phyloP scores from a whole-genome alignment of 2,888 invertebrate species.

The Cotesia congregata region DNA sequence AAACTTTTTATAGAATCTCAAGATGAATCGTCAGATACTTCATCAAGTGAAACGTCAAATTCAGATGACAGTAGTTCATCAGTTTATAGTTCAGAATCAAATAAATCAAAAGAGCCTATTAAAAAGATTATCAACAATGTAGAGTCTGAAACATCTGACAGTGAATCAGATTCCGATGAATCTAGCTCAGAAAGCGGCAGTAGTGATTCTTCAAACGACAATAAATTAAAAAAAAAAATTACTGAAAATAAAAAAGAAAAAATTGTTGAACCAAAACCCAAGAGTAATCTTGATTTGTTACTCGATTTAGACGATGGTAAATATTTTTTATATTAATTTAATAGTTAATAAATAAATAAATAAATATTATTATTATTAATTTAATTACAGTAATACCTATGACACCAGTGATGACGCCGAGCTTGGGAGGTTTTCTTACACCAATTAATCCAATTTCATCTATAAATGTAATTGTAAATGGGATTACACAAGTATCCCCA shows the following conservation, averaged over 20 bases:
- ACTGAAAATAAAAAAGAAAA: conserved; percentile 53
- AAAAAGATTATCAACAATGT: conserved; percentile 48
- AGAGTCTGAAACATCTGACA: conserved; percentile 57
- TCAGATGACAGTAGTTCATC: conserved; percentile 57
- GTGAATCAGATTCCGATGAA: conserved; percentile 61
- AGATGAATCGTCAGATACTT: conserved; percentile 69
- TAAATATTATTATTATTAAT: conserved; percentile 19
- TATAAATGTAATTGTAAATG: conserved; percentile 56
- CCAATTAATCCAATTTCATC: conserved; percentile 75
- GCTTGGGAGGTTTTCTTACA: conserved; percentile 83
- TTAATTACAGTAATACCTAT: conserved; percentile 74
- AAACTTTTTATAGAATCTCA: conserved; percentile 53
- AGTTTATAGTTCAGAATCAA: conserved; percentile 64
- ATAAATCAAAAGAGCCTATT: conserved; percentile 43
- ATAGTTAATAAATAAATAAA: neutral
- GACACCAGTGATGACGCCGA: conserved; percentile 86
- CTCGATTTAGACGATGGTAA: conserved; percentile 84
- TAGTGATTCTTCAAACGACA: conserved; percentile 54
- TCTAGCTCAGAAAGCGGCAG: conserved; percentile 61
- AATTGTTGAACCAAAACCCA: conserved; percentile 67
- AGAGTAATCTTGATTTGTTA: conserved; percentile 84
- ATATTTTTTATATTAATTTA: conserved; percentile 38
- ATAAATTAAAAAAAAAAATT: conserved; percentile 47
- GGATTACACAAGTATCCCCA: conserved; percentile 72
- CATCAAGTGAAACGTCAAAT: conserved; percentile 53